Base-by-base conservation (phyloP, 1,140 invertebrate genomes). In the Cylas formicarius region DNA sequence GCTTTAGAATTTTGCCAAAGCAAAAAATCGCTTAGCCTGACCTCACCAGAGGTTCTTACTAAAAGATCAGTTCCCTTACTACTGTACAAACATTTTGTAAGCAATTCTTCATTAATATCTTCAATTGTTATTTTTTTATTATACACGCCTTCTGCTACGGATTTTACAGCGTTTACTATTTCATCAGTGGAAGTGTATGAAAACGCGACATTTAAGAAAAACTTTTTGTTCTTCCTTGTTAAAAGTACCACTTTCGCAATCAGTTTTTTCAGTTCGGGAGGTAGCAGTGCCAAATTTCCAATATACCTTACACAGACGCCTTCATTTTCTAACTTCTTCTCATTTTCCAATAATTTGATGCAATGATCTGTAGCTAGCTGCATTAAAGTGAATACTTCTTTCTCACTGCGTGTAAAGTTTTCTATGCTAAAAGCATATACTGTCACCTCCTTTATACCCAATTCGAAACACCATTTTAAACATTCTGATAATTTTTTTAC, bases 381-480 rank as follows among this genome's bases (percentile, higher is more conserved):
- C 80, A 99, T 84, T 2, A 99, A 70, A 14, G 76, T 80, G 55
- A 88, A 76, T 0, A 99, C 93, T 76, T 99, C 97, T 47, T 95
- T 85, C 64, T 82, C 65, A 35, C 78, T 85, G 41, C 97, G 72
- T 70, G 97, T 97, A 61, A 98, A 99, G 70, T 99, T 99, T 72
- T 99, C 96, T 66, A 99, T 97, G 66, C 94, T 97, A 58, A 99
- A 99, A 21, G 96, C 95, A 73, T 97, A 99, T 7, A 98, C 88
- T 6, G 96, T 99, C 0, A 99, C 91, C 78, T 99, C 94, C 84
- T 81, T 18, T 47, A 85, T 73, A 14, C 80, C 82, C 37, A 84
- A 66, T 58, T 84, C 80, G 37, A 80, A 60, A 58, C 83, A 85
- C 90, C 90, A 93, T 61, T 88, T 82, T 24, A 99, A 70, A n/a